Percentiles rank a stretch among this genome's conserved stretches.
phyloP scores from a whole-genome alignment of 2,113 vertebrate species.

The Lates calcarifer region DNA sequence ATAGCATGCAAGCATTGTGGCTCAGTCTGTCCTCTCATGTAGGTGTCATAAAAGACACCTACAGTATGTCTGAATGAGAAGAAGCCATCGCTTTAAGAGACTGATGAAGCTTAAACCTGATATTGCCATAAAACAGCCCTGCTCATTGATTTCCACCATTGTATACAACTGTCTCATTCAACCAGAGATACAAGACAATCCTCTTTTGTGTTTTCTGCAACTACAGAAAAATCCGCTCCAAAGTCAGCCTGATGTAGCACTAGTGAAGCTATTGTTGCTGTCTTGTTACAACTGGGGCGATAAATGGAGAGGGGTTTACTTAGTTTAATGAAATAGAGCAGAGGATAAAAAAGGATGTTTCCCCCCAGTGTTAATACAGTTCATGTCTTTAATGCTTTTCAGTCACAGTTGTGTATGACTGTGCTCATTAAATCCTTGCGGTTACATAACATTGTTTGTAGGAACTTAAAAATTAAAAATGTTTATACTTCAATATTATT shows the following conservation, averaged over 20 bases:
- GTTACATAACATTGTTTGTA: conserved; percentile 15
- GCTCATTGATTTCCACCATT: neutral
- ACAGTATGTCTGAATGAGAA: neutral
- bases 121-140: neutral
- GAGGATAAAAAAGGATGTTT: neutral
- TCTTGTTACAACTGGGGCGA: neutral
- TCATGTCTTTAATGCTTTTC: conserved; percentile 1
- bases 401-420: neutral
- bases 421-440: neutral
- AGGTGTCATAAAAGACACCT: neutral
- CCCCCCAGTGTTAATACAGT: neutral
- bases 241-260: neutral
- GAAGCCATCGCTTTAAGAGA: neutral
- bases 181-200: neutral
- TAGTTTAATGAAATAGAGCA: neutral
- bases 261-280: neutral
- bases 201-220: neutral
- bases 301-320: neutral
- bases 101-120: neutral
- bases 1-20: neutral
- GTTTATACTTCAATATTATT: neutral
- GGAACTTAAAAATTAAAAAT: conserved; percentile 46
- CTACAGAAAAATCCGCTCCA: neutral
- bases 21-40: neutral
- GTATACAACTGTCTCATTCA: neutral